Evolutionary conservation across 2,888 invertebrate genomes (phyloP).

Genomic region (Chesias legatella): DNA sequence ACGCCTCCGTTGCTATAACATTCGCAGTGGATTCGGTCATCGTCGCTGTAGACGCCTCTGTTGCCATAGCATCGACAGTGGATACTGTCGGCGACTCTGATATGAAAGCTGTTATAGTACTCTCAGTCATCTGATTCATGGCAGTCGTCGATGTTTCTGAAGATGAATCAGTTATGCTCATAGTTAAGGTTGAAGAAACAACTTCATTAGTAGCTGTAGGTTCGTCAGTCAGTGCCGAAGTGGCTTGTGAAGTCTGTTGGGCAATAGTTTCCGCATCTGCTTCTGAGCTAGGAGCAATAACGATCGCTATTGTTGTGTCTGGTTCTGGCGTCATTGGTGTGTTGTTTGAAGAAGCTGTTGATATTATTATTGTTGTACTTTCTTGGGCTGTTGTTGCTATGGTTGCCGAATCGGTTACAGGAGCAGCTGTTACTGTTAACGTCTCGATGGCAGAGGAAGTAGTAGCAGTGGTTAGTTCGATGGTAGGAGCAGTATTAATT

Average conservation of each 20-base stretch:
- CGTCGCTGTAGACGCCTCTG: slow-evolving; percentile 31
- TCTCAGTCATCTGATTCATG: slow-evolving; percentile 22
- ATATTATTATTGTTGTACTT: slow-evolving; percentile 21
- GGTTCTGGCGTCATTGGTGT: slow-evolving; percentile 13
- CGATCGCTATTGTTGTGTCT: slow-evolving; percentile 22
- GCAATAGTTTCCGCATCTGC: slow-evolving; percentile 32
- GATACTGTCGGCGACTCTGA: slow-evolving; percentile 17
- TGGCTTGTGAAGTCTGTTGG: slow-evolving; percentile 33
- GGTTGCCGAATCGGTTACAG: slow-evolving; percentile 3
- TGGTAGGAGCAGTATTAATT: slow-evolving; percentile 16
- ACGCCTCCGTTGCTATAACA: no score
- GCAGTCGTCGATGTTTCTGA: slow-evolving; percentile 16
- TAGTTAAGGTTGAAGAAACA: slow-evolving; percentile 28
- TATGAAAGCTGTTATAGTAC: slow-evolving; percentile 15
- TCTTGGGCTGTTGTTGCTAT: slow-evolving; percentile 24
- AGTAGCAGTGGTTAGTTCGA: slow-evolving; percentile 17
- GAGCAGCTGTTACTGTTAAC: slow-evolving; percentile 14
- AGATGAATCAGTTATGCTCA: slow-evolving; percentile 14
- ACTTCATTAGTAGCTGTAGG: slow-evolving; percentile 46
- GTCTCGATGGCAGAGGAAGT: slow-evolving; percentile 12
- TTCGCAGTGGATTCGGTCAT: slow-evolving; percentile 47
- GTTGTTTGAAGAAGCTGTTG: slow-evolving; percentile 20
- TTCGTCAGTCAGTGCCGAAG: slow-evolving; percentile 37
- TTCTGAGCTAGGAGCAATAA: slow-evolving; percentile 17
- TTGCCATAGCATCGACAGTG: slow-evolving; percentile 26